These are phyloP conservation scores for Psittacara wagleri DNA, from an alignment of 2,113 vertebrate species.

Conservation along the genomic window DNA sequence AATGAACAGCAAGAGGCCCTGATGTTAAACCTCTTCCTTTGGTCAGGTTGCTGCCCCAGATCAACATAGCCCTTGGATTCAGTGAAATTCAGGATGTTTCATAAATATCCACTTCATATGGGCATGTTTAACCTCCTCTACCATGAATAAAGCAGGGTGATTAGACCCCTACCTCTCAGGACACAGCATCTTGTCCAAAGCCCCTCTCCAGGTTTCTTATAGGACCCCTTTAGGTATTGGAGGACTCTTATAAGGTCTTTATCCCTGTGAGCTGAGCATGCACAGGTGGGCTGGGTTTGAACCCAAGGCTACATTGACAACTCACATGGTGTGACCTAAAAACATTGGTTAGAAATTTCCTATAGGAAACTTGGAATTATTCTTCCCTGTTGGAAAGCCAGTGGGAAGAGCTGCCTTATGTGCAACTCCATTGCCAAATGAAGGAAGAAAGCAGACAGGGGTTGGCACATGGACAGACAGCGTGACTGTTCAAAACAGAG, in stretches of 20 bases:
- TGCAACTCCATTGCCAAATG: neutral
- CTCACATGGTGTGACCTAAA: neutral
- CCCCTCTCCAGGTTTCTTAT: neutral
- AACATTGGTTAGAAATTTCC: neutral
- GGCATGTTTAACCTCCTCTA: neutral
- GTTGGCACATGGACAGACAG: neutral
- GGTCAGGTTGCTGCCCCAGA: neutral
- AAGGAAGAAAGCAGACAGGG: neutral
- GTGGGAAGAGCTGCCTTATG: neutral
- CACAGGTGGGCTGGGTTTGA: neutral
- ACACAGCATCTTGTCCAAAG: neutral
- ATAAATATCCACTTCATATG: neutral
- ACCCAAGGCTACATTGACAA: neutral
- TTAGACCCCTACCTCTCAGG: neutral
- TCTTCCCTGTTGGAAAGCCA: neutral
- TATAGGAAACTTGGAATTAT: neutral
- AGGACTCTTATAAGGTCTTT: neutral
- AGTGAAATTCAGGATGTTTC: neutral
- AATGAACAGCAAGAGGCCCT: neutral
- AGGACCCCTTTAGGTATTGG: neutral
- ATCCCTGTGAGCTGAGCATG: rapidly evolving
- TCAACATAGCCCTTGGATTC: neutral
- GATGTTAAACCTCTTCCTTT: neutral
- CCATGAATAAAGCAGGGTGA: neutral
- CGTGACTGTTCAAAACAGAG: neutral